Base-by-base conservation (phyloP, 2,888 invertebrate species). In the Linnaemya vulpina region DNA sequence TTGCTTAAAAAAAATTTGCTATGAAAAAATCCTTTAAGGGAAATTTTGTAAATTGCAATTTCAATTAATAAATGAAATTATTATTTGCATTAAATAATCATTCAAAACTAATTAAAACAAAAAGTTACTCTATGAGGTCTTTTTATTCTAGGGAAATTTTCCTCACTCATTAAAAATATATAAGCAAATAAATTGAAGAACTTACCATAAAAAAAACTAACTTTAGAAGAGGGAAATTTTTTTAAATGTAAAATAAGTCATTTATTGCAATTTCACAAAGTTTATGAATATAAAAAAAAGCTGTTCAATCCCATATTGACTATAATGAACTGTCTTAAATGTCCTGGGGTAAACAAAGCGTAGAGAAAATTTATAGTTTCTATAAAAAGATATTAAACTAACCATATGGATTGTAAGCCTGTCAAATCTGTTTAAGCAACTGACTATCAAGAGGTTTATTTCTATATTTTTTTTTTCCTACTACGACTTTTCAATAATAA, bases 381-480 rank as follows among this genome's bases (percentile, higher is more conserved):
- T 70, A 73, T 80, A 73, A 43, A 65, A 75, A 53, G 17, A 53
- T 65, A 67, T 67, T 53, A 78, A 75, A 77, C 68, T 65, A 65
- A 58, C 38, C 49, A 63, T 70, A 71, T 70, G 78, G 38, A 73
- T 79, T 73, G 15, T 62, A 74, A 74, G 68, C 77, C 46, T 77
- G 77, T 81, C 84, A 76, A 84, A 80, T 80, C 73, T 84, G 67
- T 84, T 77, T 77, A 80, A 80, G 73, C 80, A 84, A 77, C 77
- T 84, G 84, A 80, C 84, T 81, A 84, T 84, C 84, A 81, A 80
- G 63, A 67, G 62, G n/a, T 62, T 17, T 30, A 30, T 30, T 30
- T 11, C 11, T 35, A 9, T 35, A 35, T 35, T 35, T 17, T 17
- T 38, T 43, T 70, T 83, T 74, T 35, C 8, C 1, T 40, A 7